Percentiles rank a stretch among this genome's conserved stretches.
These are phyloP conservation scores for Pyrgilauda ruficollis DNA, from an alignment of 2,113 vertebrate genomes.

Conservation along the genomic window DNA sequence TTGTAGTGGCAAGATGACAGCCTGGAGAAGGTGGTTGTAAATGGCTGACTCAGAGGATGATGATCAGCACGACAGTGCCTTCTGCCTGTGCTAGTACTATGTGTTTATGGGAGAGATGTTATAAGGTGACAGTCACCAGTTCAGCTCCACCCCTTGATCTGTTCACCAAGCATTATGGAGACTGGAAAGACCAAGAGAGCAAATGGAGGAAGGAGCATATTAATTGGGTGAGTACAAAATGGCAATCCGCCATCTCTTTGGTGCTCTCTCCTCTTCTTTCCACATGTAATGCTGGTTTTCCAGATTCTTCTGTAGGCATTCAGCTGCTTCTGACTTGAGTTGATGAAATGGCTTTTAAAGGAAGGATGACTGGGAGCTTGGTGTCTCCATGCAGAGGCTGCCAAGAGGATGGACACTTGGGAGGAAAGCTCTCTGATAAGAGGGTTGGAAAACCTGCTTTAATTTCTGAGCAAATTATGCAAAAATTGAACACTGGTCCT, in stretches of 20 bases:
- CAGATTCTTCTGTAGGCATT: constrained; percentile 39
- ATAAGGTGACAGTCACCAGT: constrained; percentile 40
- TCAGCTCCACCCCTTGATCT: constrained; percentile 52
- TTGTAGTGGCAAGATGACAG: constrained; percentile 60
- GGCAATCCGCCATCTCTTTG: not conserved
- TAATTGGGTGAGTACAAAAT: constrained; percentile 50
- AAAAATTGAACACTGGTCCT: not conserved
- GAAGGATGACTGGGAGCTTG: not conserved
- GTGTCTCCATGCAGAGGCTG: not conserved
- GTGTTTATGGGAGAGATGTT: constrained; percentile 51
- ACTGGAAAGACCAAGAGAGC: constrained; percentile 43
- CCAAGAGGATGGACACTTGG: not conserved
- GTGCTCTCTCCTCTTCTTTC: constrained; percentile 3
- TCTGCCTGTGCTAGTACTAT: constrained; percentile 54
- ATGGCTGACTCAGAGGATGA: constrained; percentile 60
- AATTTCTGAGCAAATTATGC: not conserved
- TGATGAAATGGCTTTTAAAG: not conserved
- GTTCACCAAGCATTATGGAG: constrained; percentile 43
- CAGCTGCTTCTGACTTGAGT: not conserved
- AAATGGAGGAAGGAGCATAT: constrained; percentile 25
- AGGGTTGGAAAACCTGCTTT: not conserved
- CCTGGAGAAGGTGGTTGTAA: constrained; percentile 66
- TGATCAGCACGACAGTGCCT: constrained; percentile 48
- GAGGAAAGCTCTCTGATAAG: not conserved
- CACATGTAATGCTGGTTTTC: constrained; percentile 12